Evolutionary conservation across 2,888 invertebrate species (phyloP).

Genomic region (Scaptomyza tumidula): DNA sequence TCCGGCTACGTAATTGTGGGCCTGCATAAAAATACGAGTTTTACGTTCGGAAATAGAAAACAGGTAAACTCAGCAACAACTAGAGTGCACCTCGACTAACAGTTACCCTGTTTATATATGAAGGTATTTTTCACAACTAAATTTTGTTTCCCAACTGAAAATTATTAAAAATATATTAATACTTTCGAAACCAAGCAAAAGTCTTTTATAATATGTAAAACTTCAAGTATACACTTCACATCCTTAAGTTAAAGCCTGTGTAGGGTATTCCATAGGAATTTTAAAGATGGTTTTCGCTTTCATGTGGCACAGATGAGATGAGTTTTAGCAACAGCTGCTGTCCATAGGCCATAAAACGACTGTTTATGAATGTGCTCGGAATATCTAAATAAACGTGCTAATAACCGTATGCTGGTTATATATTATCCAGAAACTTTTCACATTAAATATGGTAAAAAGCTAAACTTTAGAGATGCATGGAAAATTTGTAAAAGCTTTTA

Average conservation of each 20-base stretch:
- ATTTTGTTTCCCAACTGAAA: no score
- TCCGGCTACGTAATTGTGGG: constrained; percentile 55
- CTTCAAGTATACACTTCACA: no score
- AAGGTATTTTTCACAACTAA: no score
- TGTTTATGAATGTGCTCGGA: constrained; percentile 67
- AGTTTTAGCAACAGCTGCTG: constrained; percentile 57
- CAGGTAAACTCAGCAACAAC: not conserved
- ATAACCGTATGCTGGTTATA: not conserved
- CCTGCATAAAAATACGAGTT: constrained; percentile 78
- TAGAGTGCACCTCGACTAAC: not conserved
- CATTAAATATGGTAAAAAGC: not conserved
- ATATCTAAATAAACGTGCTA: constrained; percentile 40
- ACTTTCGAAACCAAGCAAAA: not conserved
- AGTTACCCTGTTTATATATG: constrained; percentile 14
- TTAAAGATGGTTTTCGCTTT: constrained; percentile 28
- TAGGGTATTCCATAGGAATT: constrained; percentile 47
- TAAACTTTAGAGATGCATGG: not conserved
- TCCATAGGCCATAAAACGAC: constrained; percentile 58
- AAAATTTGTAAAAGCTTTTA: not conserved
- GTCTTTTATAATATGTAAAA: not conserved
- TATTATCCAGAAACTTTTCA: constrained; percentile 5
- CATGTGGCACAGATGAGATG: constrained; percentile 8
- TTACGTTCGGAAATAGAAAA: constrained; percentile 58
- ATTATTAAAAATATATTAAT: no score
- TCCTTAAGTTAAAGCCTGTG: not conserved